Percentiles rank a stretch among this genome's conserved stretches.
Conservation (phyloP, 2,797 vertebrate genomes). For the Parauchenoglanis punctatus region DNA sequence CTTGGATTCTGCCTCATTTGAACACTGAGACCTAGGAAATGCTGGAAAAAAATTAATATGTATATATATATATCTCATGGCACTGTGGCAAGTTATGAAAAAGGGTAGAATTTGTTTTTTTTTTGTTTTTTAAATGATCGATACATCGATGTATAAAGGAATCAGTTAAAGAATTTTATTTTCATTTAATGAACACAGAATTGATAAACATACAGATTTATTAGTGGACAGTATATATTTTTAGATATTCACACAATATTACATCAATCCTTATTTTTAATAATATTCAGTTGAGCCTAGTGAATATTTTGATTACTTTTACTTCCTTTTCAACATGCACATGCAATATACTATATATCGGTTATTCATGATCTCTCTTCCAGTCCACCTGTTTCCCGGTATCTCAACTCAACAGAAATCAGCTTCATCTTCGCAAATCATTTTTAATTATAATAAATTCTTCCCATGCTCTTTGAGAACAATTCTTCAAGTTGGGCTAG, state of each 20-base stretch:
- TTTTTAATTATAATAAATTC: fast-evolving
- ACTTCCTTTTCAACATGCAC: neutral
- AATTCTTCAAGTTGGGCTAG: neutral
- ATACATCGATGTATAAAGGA: too few relatives aligned
- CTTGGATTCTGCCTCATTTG: too few relatives aligned
- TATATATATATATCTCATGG: too few relatives aligned
- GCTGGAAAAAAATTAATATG: too few relatives aligned
- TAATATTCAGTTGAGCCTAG: neutral
- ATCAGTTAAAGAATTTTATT: too few relatives aligned
- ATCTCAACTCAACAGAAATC: neutral
- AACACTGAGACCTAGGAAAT: too few relatives aligned
- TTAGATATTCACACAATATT: neutral
- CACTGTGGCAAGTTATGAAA: too few relatives aligned
- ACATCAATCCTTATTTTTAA: neutral
- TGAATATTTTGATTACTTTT: neutral
- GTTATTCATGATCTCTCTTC: neutral
- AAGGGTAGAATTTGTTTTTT: too few relatives aligned
- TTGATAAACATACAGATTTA: neutral
- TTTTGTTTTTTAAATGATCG: too few relatives aligned
- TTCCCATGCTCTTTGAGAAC: neutral
- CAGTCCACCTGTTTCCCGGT: neutral
- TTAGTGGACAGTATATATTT: neutral
- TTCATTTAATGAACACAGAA: too few relatives aligned
- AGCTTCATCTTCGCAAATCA: neutral
- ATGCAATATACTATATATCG: neutral